phyloP scores from a whole-genome alignment of 2,797 vertebrate species.

The Tragelaphus oryx region DNA sequence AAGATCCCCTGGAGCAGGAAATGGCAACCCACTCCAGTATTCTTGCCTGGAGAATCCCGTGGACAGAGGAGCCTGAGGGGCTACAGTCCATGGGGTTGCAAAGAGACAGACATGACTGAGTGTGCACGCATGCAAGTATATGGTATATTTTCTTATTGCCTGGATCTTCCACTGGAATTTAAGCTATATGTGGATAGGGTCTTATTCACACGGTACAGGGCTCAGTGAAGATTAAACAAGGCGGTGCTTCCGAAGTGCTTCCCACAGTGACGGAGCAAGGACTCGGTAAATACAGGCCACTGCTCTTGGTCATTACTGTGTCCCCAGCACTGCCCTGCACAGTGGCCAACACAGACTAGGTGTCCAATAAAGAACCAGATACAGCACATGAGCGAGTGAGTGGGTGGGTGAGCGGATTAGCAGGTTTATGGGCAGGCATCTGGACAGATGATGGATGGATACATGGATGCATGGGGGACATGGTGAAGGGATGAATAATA shows the following conservation, averaged over 20 bases:
- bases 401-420: too few species aligned
- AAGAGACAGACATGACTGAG: not conserved
- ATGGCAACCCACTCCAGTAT: not conserved
- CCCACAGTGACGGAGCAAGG: not conserved
- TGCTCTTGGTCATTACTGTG: not conserved
- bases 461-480: not conserved
- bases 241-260: not conserved
- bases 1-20: not conserved
- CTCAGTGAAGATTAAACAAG: not conserved
- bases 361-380: not conserved
- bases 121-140: rapidly evolving
- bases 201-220: not conserved
- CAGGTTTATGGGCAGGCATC: rapidly evolving
- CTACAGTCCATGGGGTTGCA: not conserved
- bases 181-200: not conserved
- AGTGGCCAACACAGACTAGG: not conserved
- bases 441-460: not conserved
- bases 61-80: not conserved
- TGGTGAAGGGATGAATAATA: not conserved
- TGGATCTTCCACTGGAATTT: not conserved
- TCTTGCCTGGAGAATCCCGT: not conserved
- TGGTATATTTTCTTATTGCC: not conserved
- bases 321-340: not conserved
- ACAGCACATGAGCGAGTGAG: not conserved
- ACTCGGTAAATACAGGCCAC: not conserved